Conservation (phyloP, 2,888 invertebrate genomes). For the Nebria brevicollis region DNA sequence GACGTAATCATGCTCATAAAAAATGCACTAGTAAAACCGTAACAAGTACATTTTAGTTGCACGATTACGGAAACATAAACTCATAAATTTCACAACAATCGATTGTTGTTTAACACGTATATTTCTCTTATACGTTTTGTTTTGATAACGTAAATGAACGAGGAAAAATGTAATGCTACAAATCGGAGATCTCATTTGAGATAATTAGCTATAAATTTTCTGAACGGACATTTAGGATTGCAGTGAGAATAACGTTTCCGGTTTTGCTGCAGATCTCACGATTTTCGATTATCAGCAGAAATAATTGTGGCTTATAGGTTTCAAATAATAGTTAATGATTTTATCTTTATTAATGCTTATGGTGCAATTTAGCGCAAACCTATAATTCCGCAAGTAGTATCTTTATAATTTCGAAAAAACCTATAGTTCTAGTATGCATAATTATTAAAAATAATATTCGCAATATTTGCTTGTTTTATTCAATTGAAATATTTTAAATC, state of each 20-base stretch:
- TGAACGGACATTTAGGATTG: constrained; percentile 21
- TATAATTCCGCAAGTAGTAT: too few relatives aligned
- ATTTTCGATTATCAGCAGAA: not conserved
- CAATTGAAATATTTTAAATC: too few relatives aligned
- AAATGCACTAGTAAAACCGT: not conserved
- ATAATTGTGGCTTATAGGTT: not conserved
- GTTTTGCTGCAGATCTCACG: constrained; percentile 3
- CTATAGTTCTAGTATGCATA: too few relatives aligned
- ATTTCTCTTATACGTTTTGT: not conserved
- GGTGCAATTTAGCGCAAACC: too few relatives aligned
- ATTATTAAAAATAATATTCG: too few relatives aligned
- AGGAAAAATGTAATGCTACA: constrained; percentile 23
- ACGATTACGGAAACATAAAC: constrained; percentile 3
- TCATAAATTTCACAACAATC: constrained; percentile 16
- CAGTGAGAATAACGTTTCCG: constrained; percentile 21
- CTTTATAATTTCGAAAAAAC: too few relatives aligned
- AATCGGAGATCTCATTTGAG: constrained; percentile 21
- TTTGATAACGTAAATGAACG: constrained; percentile 9
- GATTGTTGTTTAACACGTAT: not conserved
- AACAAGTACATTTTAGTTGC: not conserved
- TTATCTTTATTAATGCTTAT: not conserved
- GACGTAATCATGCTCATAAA: not conserved
- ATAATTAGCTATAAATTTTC: constrained; percentile 29
- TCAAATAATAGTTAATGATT: not conserved
- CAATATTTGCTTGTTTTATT: too few relatives aligned